phyloP scores from a whole-genome alignment of 2,113 vertebrate genomes.

The Cisticola juncidis region DNA sequence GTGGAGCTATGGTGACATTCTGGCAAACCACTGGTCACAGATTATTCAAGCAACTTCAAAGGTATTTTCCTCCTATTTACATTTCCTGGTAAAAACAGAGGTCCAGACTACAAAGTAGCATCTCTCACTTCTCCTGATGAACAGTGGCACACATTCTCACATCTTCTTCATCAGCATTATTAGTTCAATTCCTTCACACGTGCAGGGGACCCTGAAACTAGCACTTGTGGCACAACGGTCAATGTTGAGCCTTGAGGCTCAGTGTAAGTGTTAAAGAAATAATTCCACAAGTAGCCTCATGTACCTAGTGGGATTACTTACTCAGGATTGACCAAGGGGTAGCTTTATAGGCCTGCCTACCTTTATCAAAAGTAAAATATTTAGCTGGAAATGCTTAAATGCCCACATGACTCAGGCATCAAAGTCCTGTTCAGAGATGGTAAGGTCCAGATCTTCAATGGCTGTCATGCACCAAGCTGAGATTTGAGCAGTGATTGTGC shows the following conservation, averaged over 20 bases:
- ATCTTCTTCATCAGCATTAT: neutral
- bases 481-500: neutral
- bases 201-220: neutral
- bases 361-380: neutral
- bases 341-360: neutral
- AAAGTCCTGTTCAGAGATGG: neutral
- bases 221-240: neutral
- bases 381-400: neutral
- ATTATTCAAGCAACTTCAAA: neutral
- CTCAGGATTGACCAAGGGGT: neutral
- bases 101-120: neutral
- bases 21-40: neutral
- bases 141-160: neutral
- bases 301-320: neutral
- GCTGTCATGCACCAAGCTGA: neutral
- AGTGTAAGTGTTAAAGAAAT: neutral
- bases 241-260: neutral
- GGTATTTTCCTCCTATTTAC: neutral
- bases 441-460: neutral
- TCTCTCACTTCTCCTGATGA: neutral
- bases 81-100: neutral
- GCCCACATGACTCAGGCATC: neutral
- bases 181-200: neutral
- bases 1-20: neutral
- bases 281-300: neutral